phyloP scores from a whole-genome alignment of 2,888 invertebrate genomes.

The Agrilus biguttatus region DNA sequence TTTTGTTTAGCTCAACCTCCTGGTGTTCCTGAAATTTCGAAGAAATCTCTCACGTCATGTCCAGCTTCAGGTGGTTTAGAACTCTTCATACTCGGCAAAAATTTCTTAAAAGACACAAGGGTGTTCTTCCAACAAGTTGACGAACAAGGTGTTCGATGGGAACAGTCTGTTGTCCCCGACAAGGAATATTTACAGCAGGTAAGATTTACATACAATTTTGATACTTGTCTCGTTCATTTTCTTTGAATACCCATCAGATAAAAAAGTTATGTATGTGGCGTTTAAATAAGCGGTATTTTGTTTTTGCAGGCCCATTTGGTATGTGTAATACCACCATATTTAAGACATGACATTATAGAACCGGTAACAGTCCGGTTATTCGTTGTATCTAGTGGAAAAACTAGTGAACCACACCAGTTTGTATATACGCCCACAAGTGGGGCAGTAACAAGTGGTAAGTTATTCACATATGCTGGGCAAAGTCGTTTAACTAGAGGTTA shows the following conservation, averaged over 20 bases:
- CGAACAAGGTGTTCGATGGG: constrained; percentile 52
- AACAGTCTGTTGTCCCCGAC: constrained; percentile 69
- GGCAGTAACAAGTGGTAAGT: constrained; percentile 30
- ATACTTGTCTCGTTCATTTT: too few relatives aligned
- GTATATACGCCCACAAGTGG: constrained; percentile 54
- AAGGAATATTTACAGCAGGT: constrained; percentile 83
- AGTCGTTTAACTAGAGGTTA: constrained; percentile 14
- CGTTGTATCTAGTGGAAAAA: constrained; percentile 73
- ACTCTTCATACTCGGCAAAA: constrained; percentile 79
- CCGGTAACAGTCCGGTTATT: constrained; percentile 61
- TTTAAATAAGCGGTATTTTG: constrained; percentile 3
- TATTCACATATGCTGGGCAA: constrained; percentile 1
- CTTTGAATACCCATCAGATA: too few relatives aligned
- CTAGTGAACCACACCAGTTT: constrained; percentile 74
- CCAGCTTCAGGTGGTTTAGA: constrained; percentile 70
- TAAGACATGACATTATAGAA: constrained; percentile 50
- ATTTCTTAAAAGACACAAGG: constrained; percentile 80
- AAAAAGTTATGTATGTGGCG: not conserved
- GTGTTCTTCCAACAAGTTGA: constrained; percentile 56
- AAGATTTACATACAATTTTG: constrained; percentile 5
- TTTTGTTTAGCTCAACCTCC: constrained; percentile 67
- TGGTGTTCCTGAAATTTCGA: constrained; percentile 82
- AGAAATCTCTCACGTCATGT: constrained; percentile 70
- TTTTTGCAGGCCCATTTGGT: constrained; percentile 66
- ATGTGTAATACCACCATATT: constrained; percentile 71